Conservation (phyloP, 2,888 invertebrate species). For the Minunthozetes semirufus region DNA sequence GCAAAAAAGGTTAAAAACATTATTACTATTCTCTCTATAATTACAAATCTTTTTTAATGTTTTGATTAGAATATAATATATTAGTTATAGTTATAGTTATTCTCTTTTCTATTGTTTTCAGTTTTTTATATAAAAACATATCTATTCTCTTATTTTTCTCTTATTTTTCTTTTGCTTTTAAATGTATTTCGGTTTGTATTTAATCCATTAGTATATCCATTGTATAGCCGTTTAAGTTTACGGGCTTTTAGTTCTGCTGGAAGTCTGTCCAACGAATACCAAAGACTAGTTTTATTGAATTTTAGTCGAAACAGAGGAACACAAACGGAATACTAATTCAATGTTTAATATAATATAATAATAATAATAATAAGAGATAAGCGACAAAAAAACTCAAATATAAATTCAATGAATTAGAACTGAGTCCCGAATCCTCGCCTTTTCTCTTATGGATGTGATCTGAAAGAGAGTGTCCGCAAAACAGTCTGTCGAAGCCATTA, state of each 20-base stretch:
- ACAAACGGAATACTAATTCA: conserved; percentile 21
- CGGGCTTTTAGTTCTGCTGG: not conserved
- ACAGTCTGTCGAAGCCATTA: too few species aligned
- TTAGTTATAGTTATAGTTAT: too few species aligned
- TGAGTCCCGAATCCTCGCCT: not conserved
- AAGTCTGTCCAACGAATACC: not conserved
- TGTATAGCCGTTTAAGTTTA: not conserved
- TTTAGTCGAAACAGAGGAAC: not conserved
- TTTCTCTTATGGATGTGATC: not conserved
- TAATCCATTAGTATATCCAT: conserved; percentile 1
- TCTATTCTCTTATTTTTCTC: too few species aligned
- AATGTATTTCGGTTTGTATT: not conserved
- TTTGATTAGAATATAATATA: too few species aligned
- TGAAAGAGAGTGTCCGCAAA: not conserved
- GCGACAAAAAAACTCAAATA: not conserved
- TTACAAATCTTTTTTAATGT: too few species aligned
- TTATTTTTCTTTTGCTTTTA: not conserved
- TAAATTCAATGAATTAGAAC: not conserved
- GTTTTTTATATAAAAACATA: too few species aligned
- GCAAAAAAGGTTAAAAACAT: too few species aligned
- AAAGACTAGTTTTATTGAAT: conserved; percentile 9
- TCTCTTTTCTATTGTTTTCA: not conserved
- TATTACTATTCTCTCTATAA: too few species aligned
- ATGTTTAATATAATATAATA: conserved; percentile 7
- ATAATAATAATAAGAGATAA: not conserved